A percentile compares a stretch with the other conserved stretches of the same genome.
Evolutionary conservation across 2,113 vertebrate genomes (phyloP).

Genomic region (Leucopternis melanops): DNA sequence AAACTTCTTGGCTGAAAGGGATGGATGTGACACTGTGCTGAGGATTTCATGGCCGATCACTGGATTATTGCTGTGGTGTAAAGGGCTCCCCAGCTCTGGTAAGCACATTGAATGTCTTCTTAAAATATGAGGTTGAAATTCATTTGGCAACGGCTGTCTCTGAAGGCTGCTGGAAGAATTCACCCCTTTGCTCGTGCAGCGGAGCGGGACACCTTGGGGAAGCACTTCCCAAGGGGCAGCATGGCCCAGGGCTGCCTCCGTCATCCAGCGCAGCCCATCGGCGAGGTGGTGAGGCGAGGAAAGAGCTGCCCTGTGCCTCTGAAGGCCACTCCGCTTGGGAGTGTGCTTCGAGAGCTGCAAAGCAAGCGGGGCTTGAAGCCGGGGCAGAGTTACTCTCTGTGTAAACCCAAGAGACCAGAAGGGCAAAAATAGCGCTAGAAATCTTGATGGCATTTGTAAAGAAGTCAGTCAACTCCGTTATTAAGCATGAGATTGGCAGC

Average conservation of each 20-base stretch:
- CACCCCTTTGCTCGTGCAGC: neutral
- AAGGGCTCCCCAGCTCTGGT: slow-evolving; percentile 24
- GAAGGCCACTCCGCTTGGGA: neutral
- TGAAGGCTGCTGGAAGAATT: neutral
- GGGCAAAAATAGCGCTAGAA: neutral
- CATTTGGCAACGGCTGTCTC: neutral
- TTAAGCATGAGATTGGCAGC: neutral
- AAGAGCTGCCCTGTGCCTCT: neutral
- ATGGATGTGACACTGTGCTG: slow-evolving; percentile 50
- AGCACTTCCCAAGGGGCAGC: neutral
- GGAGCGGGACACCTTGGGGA: neutral
- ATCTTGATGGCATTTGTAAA: neutral
- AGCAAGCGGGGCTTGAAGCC: neutral
- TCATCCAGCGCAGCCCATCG: neutral
- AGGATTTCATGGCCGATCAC: slow-evolving; percentile 49
- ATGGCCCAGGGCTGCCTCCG: neutral
- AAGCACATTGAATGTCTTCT: neutral
- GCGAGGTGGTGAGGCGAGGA: neutral
- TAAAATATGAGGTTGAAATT: slow-evolving; percentile 38
- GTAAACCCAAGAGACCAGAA: neutral
- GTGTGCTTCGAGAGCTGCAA: neutral
- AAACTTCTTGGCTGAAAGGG: slow-evolving; percentile 51
- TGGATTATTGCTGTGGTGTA: slow-evolving; percentile 35
- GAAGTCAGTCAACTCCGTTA: neutral
- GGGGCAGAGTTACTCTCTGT: neutral